These are phyloP conservation scores for Phytoseiulus persimilis DNA, from an alignment of 2,888 invertebrate species.

Conservation along the genomic window DNA sequence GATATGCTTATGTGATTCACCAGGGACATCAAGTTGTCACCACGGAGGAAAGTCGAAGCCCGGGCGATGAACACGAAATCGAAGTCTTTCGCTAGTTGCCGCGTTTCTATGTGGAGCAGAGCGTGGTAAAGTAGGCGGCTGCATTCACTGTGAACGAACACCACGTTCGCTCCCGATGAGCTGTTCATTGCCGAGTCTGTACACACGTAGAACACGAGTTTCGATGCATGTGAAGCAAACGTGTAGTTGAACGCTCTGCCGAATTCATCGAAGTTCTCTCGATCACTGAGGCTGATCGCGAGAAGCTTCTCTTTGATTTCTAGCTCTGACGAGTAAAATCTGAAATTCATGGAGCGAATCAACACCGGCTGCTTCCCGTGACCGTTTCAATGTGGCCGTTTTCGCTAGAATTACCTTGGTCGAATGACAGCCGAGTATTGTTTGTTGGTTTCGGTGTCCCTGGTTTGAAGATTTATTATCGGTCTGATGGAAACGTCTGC, in stretches of 20 bases:
- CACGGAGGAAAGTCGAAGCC: constrained; percentile 76
- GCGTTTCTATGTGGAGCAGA: constrained; percentile 52
- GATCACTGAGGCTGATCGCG: constrained; percentile 62
- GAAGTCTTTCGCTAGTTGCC: constrained; percentile 58
- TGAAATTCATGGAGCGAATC: neutral
- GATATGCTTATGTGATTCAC: constrained; percentile 71
- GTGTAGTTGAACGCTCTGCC: constrained; percentile 81
- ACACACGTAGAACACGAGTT: constrained; percentile 67
- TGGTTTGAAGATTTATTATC: constrained; percentile 23
- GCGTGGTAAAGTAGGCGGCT: constrained; percentile 6
- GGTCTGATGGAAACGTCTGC: constrained; percentile 10
- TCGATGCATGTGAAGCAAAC: constrained; percentile 70
- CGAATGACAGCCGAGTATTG: constrained; percentile 25
- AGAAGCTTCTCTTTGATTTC: constrained; percentile 82
- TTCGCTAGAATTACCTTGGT: neutral
- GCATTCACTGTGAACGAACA: constrained; percentile 21
- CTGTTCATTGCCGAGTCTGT: constrained; percentile 13
- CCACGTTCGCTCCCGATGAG: neutral
- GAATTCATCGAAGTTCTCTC: constrained; percentile 55
- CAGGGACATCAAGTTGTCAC: constrained; percentile 63
- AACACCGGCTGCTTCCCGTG: neutral
- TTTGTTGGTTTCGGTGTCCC: neutral
- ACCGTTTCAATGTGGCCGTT: neutral
- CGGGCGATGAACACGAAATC: constrained; percentile 84
- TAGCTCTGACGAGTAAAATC: constrained; percentile 89